Evolutionary conservation across 2,888 invertebrate species (phyloP).

Genomic region (Blera fallax): DNA sequence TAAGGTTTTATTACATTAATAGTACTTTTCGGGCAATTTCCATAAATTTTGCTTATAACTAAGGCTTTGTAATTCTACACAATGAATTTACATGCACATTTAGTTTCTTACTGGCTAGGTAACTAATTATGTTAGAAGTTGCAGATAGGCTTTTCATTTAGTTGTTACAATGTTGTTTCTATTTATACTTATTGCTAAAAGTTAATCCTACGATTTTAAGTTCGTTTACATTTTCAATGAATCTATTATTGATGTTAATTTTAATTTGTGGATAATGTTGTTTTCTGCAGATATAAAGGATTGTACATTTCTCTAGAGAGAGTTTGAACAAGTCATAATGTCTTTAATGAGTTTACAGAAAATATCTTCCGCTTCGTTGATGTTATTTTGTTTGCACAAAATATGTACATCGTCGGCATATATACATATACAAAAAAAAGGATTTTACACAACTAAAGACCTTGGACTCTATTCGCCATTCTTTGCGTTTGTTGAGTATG

Average conservation of each 20-base stretch:
- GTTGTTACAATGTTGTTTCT: constrained; percentile 3
- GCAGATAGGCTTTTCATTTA: not conserved
- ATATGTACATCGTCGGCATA: constrained; percentile 19
- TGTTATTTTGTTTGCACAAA: not conserved
- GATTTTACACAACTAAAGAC: not conserved
- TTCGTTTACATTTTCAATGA: not conserved
- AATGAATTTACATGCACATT: not conserved
- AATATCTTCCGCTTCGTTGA: no score
- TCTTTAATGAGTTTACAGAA: no score
- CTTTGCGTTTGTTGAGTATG: not conserved
- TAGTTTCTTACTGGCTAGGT: not conserved
- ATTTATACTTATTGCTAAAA: constrained; percentile 4
- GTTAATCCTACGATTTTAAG: not conserved
- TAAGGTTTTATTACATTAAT: not conserved
- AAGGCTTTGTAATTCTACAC: not conserved
- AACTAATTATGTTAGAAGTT: not conserved
- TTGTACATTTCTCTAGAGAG: not conserved
- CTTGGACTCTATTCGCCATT: not conserved
- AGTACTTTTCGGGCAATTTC: not conserved
- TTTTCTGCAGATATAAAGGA: not conserved
- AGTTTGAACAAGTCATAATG: not conserved
- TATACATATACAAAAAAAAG: not conserved
- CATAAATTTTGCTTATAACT: not conserved
- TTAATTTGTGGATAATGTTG: not conserved
- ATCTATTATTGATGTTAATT: not conserved